A percentile compares a stretch with the other conserved stretches of the same genome.
These are phyloP conservation scores for Gonatopus flavifemur DNA, from an alignment of 1,140 invertebrate genomes.

Conservation along the genomic window DNA sequence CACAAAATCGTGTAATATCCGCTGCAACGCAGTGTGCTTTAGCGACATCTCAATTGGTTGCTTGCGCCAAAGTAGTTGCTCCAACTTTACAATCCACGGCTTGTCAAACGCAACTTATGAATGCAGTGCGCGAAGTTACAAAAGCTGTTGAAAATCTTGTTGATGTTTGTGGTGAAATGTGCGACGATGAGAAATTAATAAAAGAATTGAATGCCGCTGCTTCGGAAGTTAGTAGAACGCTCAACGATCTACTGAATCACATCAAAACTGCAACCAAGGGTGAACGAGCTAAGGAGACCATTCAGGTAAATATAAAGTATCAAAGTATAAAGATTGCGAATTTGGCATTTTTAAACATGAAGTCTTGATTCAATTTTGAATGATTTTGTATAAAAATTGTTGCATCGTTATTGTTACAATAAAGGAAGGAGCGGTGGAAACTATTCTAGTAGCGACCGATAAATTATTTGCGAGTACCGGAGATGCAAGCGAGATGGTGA, in stretches of 20 bases:
- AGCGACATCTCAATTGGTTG: slow-evolving; percentile 95
- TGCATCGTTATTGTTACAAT: no score
- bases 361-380: no score
- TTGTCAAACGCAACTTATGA: slow-evolving; percentile 92
- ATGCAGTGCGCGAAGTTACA: slow-evolving; percentile 90
- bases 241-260: slow-evolving; percentile 89
- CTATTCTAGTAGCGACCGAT: slow-evolving; percentile 88
- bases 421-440: slow-evolving; percentile 87
- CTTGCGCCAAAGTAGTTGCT: slow-evolving; percentile 93
- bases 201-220: slow-evolving; percentile 84
- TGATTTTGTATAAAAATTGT: no score
- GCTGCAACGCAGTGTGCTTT: slow-evolving; percentile 95
- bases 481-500: slow-evolving; percentile 91
- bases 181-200: slow-evolving; percentile 68
- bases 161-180: slow-evolving; percentile 76
- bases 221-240: slow-evolving; percentile 82
- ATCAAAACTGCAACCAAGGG: slow-evolving; percentile 67
- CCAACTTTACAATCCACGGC: slow-evolving; percentile 84
- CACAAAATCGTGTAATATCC: slow-evolving; percentile 87
- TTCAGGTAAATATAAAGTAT: no score
- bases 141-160: slow-evolving; percentile 91
- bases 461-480: slow-evolving; percentile 80
- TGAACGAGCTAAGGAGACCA: slow-evolving; percentile 58
- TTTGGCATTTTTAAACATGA: no score
- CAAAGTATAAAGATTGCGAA: no score